A percentile compares a stretch with the other conserved stretches of the same genome.
phyloP scores from a whole-genome alignment of 2,888 invertebrate species.

The Calephelis perditalis region DNA sequence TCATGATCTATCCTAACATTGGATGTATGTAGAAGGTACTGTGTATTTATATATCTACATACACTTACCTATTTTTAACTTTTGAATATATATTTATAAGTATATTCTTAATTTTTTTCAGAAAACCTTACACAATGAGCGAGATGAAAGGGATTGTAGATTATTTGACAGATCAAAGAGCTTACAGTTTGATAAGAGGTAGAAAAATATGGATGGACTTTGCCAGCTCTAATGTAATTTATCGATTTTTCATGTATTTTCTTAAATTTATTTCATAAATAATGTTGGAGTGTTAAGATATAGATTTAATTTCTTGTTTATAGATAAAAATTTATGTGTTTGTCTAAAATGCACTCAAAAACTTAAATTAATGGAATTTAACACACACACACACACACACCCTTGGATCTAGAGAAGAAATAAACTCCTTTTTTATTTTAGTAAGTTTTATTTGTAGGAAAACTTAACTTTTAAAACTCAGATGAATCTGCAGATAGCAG shows the following conservation, averaged over 20 bases:
- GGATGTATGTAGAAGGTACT: neutral
- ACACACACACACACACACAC: too few species aligned
- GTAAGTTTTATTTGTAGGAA: too few species aligned
- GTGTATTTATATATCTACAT: neutral
- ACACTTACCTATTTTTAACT: neutral
- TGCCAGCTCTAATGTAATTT: constrained; percentile 49
- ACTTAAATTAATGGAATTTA: too few species aligned
- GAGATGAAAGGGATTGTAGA: constrained; percentile 66
- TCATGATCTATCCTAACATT: neutral
- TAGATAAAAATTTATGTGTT: too few species aligned
- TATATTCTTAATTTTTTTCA: constrained; percentile 27
- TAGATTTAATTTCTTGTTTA: too few species aligned
- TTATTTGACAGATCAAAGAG: constrained; percentile 50
- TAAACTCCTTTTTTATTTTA: too few species aligned
- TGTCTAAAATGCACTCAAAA: too few species aligned
- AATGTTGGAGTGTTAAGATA: neutral
- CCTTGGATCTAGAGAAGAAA: too few species aligned
- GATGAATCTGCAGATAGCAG: too few species aligned
- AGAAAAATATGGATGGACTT: constrained; percentile 68
- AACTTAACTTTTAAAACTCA: too few species aligned
- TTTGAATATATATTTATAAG: neutral
- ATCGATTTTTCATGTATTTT: constrained; percentile 20
- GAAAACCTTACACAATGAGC: constrained; percentile 57
- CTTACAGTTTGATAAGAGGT: constrained; percentile 52
- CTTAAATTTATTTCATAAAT: neutral